Base-by-base conservation (phyloP, 2,888 invertebrate genomes). In the Drosophila mimica region DNA sequence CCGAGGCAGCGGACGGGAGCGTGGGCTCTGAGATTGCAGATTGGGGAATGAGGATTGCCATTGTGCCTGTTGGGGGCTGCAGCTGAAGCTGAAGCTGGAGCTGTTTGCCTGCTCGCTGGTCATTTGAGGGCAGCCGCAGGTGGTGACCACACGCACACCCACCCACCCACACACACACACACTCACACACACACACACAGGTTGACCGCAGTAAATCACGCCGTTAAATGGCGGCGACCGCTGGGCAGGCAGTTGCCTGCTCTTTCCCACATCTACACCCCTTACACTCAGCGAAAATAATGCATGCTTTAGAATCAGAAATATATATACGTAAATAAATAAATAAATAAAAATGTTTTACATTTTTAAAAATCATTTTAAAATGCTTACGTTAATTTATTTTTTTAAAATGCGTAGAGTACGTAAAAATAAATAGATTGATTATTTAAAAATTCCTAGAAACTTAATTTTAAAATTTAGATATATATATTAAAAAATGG, bases 181-280 rank as follows among this genome's bases (percentile, higher is more conserved):
- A 61, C 63, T 70, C 49, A 52, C 60, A 52, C 30, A 69, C 33
- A 54, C 30, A 57, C 56, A 57, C 68, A 76, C 78, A 83, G 81
- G 82, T 75, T 86, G 87, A 88, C 89, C 91, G 92, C 91, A 90
- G 88, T 92, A 92, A 92, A 92, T 92, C 92, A 92, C 92, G 84
- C 89, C 87, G 85, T 83, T 83, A 90, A 89, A 88, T 88, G 76
- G 76, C 86, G 79, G 68, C 73, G 76, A 74, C 81, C 76, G 70
- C 75, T 83, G 81, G 65, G 70, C 75, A 76, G 74, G 43, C 65
- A 30, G 56, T 52, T 51, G 38, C 30, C 53, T 31, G 28, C n/a
- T 38, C 25, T 33, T 25, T 8, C 13, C 17, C 38, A 17, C n/a
- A 15, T 25, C 15, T n/a, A 40, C n/a, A 20, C 56, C n/a, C 11